Evolutionary conservation across 2,888 invertebrate species (phyloP).

Genomic region (Phanerotoma sp.): DNA sequence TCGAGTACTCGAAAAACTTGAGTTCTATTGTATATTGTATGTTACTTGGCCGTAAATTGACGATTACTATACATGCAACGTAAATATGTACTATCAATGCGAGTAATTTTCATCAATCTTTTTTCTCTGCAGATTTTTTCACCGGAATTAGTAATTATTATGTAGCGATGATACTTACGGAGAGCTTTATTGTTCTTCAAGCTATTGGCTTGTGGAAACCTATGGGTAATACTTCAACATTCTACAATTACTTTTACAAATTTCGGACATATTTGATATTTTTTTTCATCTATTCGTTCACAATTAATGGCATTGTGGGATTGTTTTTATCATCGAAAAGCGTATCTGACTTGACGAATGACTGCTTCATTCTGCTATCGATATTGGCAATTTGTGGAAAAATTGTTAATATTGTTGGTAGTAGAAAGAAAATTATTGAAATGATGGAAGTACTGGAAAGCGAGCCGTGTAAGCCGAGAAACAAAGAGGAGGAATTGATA

Average conservation of each 20-base stretch:
- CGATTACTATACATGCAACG: too few relatives aligned
- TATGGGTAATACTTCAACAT: constrained; percentile 1
- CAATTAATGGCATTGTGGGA: constrained; percentile 12
- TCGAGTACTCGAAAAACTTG: too few relatives aligned
- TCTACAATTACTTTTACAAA: neutral
- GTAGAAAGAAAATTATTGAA: constrained; percentile 12
- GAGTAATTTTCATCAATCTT: neutral
- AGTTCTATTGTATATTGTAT: too few relatives aligned
- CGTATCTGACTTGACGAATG: constrained; percentile 7
- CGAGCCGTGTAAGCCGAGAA: constrained; percentile 14
- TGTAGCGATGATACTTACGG: constrained; percentile 46
- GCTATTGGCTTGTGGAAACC: constrained; percentile 19
- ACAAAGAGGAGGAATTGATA: constrained; percentile 4
- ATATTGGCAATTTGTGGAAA: constrained; percentile 19
- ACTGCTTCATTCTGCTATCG: constrained; percentile 18
- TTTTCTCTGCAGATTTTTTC: neutral
- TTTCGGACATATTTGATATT: constrained; percentile 1
- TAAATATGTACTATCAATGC: too few relatives aligned
- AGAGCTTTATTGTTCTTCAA: constrained; percentile 17
- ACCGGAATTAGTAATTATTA: too few relatives aligned
- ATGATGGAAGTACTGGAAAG: constrained; percentile 12
- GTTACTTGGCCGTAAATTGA: too few relatives aligned
- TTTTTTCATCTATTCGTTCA: constrained; percentile 20
- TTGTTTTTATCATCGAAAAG: neutral
- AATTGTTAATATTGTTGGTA: constrained; percentile 11